Conservation (phyloP, 2,888 invertebrate genomes). For the Euplagia quadripunctaria region DNA sequence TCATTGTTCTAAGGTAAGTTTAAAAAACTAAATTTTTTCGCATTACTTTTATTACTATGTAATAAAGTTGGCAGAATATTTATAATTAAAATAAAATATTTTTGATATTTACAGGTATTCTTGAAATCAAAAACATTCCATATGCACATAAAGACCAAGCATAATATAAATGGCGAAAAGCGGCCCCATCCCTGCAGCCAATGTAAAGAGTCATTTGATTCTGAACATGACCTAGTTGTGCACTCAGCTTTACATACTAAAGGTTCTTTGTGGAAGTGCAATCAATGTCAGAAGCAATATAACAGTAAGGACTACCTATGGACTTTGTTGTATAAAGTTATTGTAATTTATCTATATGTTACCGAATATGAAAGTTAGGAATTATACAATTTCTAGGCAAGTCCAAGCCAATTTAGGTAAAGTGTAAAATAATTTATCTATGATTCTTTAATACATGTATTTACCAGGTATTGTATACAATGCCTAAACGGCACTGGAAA, state of each 20-base stretch:
- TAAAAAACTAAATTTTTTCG: not conserved
- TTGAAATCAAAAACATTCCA: slow-evolving; percentile 57
- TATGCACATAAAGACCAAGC: slow-evolving; percentile 60
- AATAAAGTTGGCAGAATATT: not conserved
- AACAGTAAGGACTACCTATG: slow-evolving; percentile 75
- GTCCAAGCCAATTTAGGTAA: too few species aligned
- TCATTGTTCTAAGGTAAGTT: slow-evolving; percentile 59
- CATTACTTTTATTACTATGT: not conserved
- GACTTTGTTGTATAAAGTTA: too few species aligned
- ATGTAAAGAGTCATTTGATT: slow-evolving; percentile 80
- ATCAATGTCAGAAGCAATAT: slow-evolving; percentile 83
- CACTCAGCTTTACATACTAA: slow-evolving; percentile 80
- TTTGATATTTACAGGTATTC: slow-evolving; percentile 66
- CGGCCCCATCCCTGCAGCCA: slow-evolving; percentile 66
- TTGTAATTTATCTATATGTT: too few species aligned
- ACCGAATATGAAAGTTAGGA: too few species aligned
- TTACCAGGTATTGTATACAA: too few species aligned
- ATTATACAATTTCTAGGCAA: too few species aligned
- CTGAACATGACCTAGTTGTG: slow-evolving; percentile 80
- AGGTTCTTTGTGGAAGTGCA: slow-evolving; percentile 74
- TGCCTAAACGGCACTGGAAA: too few species aligned
- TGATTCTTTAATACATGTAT: too few species aligned
- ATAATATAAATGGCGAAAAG: slow-evolving; percentile 35
- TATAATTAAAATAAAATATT: not conserved
- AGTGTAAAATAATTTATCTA: too few species aligned